These are phyloP conservation scores for Neodiprion lecontei DNA, from an alignment of 1,140 invertebrate species.

Conservation along the genomic window DNA sequence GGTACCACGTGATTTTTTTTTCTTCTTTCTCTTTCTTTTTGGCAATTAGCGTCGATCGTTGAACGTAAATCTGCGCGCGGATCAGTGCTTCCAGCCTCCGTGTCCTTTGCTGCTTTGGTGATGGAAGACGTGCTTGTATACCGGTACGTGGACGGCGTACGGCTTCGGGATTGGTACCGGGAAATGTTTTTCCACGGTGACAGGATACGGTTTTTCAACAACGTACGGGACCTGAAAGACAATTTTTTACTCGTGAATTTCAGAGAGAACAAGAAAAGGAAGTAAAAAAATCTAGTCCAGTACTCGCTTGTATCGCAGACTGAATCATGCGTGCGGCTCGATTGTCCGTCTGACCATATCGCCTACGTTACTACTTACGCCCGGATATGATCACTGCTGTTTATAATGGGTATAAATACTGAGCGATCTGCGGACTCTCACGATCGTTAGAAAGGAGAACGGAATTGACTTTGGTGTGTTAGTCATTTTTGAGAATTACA, in stretches of 20 bases:
- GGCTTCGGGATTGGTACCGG: slow-evolving; percentile 79
- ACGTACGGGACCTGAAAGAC: slow-evolving; percentile 71
- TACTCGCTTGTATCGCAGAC: neutral
- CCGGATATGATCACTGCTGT: neutral
- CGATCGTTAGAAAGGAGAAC: too few relatives aligned
- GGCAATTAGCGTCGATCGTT: slow-evolving; percentile 9
- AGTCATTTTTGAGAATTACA: too few relatives aligned
- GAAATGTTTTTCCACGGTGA: slow-evolving; percentile 80
- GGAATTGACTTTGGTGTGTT: too few relatives aligned
- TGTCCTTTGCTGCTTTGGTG: slow-evolving; percentile 61
- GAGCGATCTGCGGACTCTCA: too few relatives aligned
- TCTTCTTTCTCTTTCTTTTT: neutral
- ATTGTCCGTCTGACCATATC: neutral
- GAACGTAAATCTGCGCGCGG: neutral
- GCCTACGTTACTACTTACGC: neutral
- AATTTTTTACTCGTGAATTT: slow-evolving; percentile 9
- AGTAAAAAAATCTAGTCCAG: neutral
- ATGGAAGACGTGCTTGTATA: slow-evolving; percentile 82
- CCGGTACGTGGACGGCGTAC: slow-evolving; percentile 79
- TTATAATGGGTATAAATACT: neutral
- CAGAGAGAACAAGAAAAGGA: slow-evolving; percentile 10
- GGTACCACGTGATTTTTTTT: too few relatives aligned
- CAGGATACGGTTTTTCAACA: slow-evolving; percentile 78
- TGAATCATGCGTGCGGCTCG: neutral
- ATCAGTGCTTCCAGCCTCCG: slow-evolving; percentile 48